phyloP scores from a whole-genome alignment of 2,888 invertebrate species.

The Cerastis leucographa region DNA sequence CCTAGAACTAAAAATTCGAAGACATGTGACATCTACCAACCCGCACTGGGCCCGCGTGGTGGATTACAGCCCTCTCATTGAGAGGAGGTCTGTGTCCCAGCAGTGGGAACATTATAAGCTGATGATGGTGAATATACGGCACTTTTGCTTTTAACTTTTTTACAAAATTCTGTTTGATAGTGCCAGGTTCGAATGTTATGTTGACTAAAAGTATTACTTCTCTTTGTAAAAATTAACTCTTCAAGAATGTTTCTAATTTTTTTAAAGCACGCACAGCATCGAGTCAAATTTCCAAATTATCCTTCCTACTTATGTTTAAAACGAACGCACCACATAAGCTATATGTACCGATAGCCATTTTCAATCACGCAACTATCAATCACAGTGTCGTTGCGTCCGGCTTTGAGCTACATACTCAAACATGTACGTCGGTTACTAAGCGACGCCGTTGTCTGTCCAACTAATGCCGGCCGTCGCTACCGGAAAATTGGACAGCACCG shows the following conservation, averaged over 20 bases:
- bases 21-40: too few species aligned
- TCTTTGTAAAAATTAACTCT: neutral
- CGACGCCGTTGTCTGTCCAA: slow-evolving; percentile 83
- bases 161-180: neutral
- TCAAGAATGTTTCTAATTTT: neutral
- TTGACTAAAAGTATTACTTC: neutral
- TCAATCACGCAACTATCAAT: slow-evolving; percentile 66
- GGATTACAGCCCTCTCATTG: too few species aligned
- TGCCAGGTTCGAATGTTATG: neutral
- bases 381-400: slow-evolving; percentile 61
- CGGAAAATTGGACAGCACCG: slow-evolving; percentile 89
- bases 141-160: too few species aligned
- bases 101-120: too few species aligned
- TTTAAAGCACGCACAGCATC: neutral
- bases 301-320: neutral
- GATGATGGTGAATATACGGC: too few species aligned
- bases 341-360: slow-evolving; percentile 53
- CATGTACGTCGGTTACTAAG: slow-evolving; percentile 79
- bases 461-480: slow-evolving; percentile 84
- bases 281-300: neutral
- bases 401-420: slow-evolving; percentile 70
- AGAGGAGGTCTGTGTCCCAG: too few species aligned
- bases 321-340: neutral
- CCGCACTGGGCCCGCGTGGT: too few species aligned
- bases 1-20: too few species aligned